A percentile compares a stretch with the other conserved stretches of the same genome.
Evolutionary conservation across 2,888 invertebrate genomes (phyloP).

Genomic region (Netelia virgata): DNA sequence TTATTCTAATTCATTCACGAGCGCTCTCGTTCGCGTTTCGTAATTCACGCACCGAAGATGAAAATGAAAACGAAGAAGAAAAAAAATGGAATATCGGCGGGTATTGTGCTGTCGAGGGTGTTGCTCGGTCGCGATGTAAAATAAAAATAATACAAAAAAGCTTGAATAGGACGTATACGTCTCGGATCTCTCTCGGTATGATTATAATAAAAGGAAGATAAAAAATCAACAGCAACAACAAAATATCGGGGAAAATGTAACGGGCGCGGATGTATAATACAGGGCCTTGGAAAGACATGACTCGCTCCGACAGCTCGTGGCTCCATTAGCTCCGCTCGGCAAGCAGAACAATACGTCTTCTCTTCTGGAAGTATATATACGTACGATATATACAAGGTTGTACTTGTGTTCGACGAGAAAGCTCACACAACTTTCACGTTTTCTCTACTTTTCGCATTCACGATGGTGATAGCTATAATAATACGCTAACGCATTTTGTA

Average conservation of each 20-base stretch:
- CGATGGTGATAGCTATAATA: constrained; percentile 18
- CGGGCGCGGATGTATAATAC: constrained; percentile 69
- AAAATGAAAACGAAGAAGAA: too few species aligned
- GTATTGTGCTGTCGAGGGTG: constrained; percentile 5
- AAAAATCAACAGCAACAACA: constrained; percentile 29
- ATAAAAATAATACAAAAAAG: not conserved
- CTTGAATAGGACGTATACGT: constrained; percentile 11
- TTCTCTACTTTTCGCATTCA: constrained; percentile 63
- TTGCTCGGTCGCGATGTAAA: constrained; percentile 3
- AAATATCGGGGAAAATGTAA: constrained; percentile 56
- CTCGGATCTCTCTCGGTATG: constrained; percentile 62
- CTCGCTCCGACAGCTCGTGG: constrained; percentile 77
- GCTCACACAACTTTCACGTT: constrained; percentile 51
- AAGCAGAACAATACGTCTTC: constrained; percentile 80
- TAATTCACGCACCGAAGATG: constrained; percentile 1
- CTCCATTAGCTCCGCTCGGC: constrained; percentile 79
- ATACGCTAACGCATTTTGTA: constrained; percentile 34
- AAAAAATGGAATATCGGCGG: not conserved
- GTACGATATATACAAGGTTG: not conserved
- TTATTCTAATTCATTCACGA: constrained; percentile 50
- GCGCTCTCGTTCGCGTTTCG: constrained; percentile 14
- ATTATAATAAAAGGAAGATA: constrained; percentile 69
- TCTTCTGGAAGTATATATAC: constrained; percentile 49
- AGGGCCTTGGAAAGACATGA: constrained; percentile 77
- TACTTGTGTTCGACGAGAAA: constrained; percentile 31